These are phyloP conservation scores for Hippocampus comes DNA, from an alignment of 2,113 vertebrate species.

Conservation along the genomic window DNA sequence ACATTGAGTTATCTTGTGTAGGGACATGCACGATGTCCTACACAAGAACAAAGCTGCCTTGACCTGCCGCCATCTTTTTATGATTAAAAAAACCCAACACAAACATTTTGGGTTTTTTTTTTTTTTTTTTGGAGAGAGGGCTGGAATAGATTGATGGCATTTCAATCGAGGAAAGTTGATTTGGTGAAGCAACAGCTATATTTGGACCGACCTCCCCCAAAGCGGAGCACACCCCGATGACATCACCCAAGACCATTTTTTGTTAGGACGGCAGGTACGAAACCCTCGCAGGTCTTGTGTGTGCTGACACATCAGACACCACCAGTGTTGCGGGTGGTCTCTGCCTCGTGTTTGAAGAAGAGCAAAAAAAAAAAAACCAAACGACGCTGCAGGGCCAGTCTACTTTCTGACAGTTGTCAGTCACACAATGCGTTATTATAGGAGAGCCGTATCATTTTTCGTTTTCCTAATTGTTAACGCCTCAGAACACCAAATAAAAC, in stretches of 20 bases:
- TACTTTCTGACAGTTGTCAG: slow-evolving; percentile 7
- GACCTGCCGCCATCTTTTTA: too few relatives aligned
- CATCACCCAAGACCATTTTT: slow-evolving; percentile 20
- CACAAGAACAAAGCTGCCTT: too few relatives aligned
- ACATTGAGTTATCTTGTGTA: too few relatives aligned
- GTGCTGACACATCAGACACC: slow-evolving; percentile 30
- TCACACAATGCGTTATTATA: slow-evolving; percentile 14
- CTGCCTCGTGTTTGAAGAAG: slow-evolving; percentile 19
- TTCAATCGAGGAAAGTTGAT: too few relatives aligned
- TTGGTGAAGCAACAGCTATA: too few relatives aligned
- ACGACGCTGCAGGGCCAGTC: slow-evolving; percentile 14
- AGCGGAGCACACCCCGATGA: neutral
- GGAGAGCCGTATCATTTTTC: neutral
- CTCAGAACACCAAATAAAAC: neutral
- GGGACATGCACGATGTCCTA: too few relatives aligned
- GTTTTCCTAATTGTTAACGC: slow-evolving; percentile 2
- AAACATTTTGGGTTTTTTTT: too few relatives aligned
- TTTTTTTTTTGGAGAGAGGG: too few relatives aligned
- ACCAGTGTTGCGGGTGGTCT: slow-evolving; percentile 34
- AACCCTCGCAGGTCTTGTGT: slow-evolving; percentile 32
- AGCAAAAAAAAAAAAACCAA: neutral
- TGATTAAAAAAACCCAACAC: too few relatives aligned
- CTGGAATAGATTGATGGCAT: too few relatives aligned
- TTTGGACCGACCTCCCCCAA: neutral
- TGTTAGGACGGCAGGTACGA: slow-evolving; percentile 18